Evolutionary conservation across 1,140 invertebrate genomes (phyloP).

Genomic region (Elymnias hypermnestra): DNA sequence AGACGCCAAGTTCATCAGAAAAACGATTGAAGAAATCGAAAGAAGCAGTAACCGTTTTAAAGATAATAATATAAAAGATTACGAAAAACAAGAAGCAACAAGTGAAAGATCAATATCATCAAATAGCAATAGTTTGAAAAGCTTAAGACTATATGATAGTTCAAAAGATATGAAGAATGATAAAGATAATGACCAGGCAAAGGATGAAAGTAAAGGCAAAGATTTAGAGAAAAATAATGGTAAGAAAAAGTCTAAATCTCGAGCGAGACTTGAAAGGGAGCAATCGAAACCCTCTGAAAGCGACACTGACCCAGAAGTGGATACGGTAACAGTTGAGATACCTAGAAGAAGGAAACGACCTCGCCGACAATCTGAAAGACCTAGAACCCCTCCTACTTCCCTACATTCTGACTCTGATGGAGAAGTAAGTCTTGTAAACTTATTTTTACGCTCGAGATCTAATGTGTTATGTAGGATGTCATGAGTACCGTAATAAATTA

Average conservation of each 20-base stretch:
- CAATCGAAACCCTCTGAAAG: constrained; percentile 73
- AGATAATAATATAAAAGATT: constrained; percentile 27
- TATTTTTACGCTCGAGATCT: no score
- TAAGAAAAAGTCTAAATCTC: constrained; percentile 61
- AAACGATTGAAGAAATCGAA: constrained; percentile 69
- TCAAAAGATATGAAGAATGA: constrained; percentile 34
- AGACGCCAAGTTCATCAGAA: constrained; percentile 63
- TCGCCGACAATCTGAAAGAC: constrained; percentile 60
- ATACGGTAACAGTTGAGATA: constrained; percentile 73
- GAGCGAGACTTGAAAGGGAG: constrained; percentile 69
- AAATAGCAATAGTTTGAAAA: constrained; percentile 36
- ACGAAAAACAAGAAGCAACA: constrained; percentile 20
- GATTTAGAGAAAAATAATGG: constrained; percentile 62
- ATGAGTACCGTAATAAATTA: no score
- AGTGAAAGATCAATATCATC: constrained; percentile 23
- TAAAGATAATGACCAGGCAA: constrained; percentile 51
- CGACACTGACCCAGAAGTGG: constrained; percentile 66
- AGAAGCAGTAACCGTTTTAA: constrained; percentile 49
- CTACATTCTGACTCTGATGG: constrained; percentile 63
- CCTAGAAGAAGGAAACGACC: constrained; percentile 66
- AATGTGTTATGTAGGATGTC: no score
- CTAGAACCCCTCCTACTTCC: constrained; percentile 52
- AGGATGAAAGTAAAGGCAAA: constrained; percentile 54
- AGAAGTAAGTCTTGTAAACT: no score
- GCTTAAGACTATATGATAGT: constrained; percentile 31